phyloP scores from a whole-genome alignment of 2,888 invertebrate species.

The Agriopis leucophaearia region DNA sequence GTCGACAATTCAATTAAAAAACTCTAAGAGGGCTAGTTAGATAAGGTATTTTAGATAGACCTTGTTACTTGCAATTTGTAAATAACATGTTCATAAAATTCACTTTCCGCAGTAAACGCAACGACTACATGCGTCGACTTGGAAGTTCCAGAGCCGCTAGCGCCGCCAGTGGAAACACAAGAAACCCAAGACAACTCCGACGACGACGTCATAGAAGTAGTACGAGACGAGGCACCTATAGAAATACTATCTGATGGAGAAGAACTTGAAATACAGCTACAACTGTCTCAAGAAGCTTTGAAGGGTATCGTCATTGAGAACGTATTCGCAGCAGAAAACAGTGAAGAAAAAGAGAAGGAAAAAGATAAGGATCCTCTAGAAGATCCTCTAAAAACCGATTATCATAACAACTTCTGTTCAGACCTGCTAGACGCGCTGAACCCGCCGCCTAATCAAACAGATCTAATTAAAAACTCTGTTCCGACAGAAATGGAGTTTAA shows the following conservation, averaged over 20 bases:
- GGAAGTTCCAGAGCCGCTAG: slow-evolving; percentile 46
- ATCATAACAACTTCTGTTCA: slow-evolving; percentile 41
- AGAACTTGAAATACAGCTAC: slow-evolving; percentile 65
- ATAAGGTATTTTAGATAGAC: background rate
- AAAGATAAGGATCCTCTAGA: slow-evolving; percentile 35
- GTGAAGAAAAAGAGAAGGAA: slow-evolving; percentile 47
- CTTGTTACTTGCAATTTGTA: background rate
- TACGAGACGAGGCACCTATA: slow-evolving; percentile 78
- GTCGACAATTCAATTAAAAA: background rate
- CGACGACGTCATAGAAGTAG: slow-evolving; percentile 81
- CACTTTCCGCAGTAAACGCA: slow-evolving; percentile 22
- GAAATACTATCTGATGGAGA: slow-evolving; percentile 79
- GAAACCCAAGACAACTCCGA: slow-evolving; percentile 64
- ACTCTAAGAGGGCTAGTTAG: background rate
- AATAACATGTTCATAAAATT: background rate
- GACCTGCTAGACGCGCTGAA: slow-evolving; percentile 32
- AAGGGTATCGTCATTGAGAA: slow-evolving; percentile 32
- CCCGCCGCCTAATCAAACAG: slow-evolving; percentile 2
- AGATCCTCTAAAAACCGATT: slow-evolving; percentile 56
- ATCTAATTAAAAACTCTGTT: background rate
- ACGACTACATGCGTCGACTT: slow-evolving; percentile 43
- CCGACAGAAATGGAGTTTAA: slow-evolving; percentile 23
- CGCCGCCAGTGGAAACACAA: slow-evolving; percentile 38
- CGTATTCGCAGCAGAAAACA: slow-evolving; percentile 49
- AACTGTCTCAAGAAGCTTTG: slow-evolving; percentile 31